Base-by-base conservation (phyloP, 2,888 invertebrate genomes). In the Halictus ligatus region DNA sequence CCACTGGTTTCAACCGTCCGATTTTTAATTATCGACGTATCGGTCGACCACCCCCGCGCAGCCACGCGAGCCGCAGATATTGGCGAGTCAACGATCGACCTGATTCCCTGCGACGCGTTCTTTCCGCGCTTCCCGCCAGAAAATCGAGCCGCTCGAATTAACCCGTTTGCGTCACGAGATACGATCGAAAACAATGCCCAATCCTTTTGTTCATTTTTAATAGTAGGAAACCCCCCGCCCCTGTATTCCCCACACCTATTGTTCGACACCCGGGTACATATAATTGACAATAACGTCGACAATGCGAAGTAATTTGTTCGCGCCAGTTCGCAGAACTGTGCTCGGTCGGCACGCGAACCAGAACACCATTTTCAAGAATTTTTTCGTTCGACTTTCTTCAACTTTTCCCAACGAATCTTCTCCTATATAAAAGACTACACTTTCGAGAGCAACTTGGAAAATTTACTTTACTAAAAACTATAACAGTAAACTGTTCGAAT, bases 21-120 rank as follows among this genome's bases (percentile, higher is more conserved):
- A 58, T 50, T 85, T 79, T 79, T 76, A 78, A 84, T 84, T 83
- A 84, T 82, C 83, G 75, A 76, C 72, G 29, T 76, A 76, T 76
- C 72, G 64, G 25, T 64, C 43, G 18, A 64, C 3, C 43, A 18
- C 6, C 25, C 74, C 15, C 69, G 82, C 46, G 43, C 4, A 35
- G 29, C 35, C n/a, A n/a, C 5, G 29, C n/a, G 18, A 64, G 10
- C 12, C 8, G n/a, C 15, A 7, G 29, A 13, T 64, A 81, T 58
- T 74, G 77, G 8, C 50, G 25, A 60, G 25, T 7, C 50, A 21
- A 54, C 58, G 40, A 40, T 8, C 75, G 81, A 81, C 81, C 54
- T 50, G 54, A 69, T 60, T 75, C 13, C 69, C 10, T 29, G 75
- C 69, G 69, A 10, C 40, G 40, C 69, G 69, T 69, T 21, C 69